Base-by-base conservation (phyloP, 2,888 invertebrate genomes). In the Sclerodermus sp. region DNA sequence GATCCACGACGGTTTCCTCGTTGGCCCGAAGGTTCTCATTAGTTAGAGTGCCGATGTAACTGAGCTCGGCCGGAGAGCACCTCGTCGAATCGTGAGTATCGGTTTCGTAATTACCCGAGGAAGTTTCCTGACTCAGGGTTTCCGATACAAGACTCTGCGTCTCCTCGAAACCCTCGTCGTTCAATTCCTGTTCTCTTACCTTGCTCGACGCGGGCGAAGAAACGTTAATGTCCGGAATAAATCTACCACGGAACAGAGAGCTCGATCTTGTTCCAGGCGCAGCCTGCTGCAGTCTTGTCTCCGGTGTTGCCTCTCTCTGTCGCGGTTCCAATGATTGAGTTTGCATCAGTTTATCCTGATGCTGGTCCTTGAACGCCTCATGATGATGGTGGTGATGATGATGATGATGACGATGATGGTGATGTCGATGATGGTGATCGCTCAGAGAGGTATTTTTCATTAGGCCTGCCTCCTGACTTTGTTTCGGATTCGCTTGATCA, bases 121-220 rank as follows among this genome's bases (percentile, higher is more conserved):
- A 91, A 1, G 91, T 90, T 38, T 91, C 91, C 66, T 91, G 91
- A 40, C 91, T 91, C 2, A 91, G 87, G 6, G 90, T 91, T 73
- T 92, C 92, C 0, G 92, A 92, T 67, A 91, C 90, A 45, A 93
- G 81, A 70, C 91, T 92, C 70, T 92, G 92, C 0, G 91, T 91
- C 79, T 93, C 93, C 74, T 93, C 93, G 69, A 93, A 93, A 8
- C 93, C 93, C 81, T 93, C 93, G 71, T 93, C 93, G 68, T 91
- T 90, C 39, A 88, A 75, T 65, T 93, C 92, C 57, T 86, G 86
- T 58, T 89, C 88, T 49, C 77, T 79, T 53, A 48, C 74, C 51
- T 70, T 73, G 14, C 60, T 79, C 41, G 63, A 73, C 43, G 73
- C 75, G 51, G 72, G 76, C 53, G 74, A 62, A 23, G 82, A 82